These are phyloP conservation scores for Alectura lathami DNA, from an alignment of 2,113 vertebrate genomes.

Conservation along the genomic window DNA sequence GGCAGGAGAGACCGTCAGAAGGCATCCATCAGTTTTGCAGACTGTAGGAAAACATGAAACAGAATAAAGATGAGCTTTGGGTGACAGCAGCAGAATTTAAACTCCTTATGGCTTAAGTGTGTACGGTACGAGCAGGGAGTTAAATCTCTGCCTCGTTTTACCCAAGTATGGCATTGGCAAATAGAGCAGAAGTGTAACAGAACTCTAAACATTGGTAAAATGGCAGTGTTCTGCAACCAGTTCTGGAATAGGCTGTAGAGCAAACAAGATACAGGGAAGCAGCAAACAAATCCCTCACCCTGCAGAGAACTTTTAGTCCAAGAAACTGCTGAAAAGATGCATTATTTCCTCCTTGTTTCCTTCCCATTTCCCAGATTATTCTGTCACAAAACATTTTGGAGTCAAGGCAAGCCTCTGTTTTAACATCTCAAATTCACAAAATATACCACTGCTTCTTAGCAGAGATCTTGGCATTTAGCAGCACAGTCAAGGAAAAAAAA, in stretches of 20 bases:
- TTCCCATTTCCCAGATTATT: background rate
- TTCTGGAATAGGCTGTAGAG: background rate
- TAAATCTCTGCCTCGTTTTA: background rate
- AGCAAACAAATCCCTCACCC: accelerated
- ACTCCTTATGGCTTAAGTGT: background rate
- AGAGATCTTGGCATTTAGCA: background rate
- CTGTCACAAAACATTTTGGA: background rate
- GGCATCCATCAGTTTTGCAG: background rate
- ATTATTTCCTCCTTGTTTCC: background rate
- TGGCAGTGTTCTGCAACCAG: background rate
- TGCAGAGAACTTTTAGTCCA: background rate
- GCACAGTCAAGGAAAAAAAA: background rate
- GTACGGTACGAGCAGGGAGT: background rate
- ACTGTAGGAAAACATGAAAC: background rate
- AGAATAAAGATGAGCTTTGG: background rate
- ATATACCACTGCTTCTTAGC: background rate
- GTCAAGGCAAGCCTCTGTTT: background rate
- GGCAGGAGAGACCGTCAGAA: background rate
- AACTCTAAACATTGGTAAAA: background rate
- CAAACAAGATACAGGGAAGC: background rate
- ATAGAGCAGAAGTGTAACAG: background rate
- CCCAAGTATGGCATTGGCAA: accelerated
- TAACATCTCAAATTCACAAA: background rate
- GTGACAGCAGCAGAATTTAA: background rate
- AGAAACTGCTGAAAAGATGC: background rate